Base-by-base conservation (phyloP, 2,888 invertebrate species). In the Drosophila monieri region DNA sequence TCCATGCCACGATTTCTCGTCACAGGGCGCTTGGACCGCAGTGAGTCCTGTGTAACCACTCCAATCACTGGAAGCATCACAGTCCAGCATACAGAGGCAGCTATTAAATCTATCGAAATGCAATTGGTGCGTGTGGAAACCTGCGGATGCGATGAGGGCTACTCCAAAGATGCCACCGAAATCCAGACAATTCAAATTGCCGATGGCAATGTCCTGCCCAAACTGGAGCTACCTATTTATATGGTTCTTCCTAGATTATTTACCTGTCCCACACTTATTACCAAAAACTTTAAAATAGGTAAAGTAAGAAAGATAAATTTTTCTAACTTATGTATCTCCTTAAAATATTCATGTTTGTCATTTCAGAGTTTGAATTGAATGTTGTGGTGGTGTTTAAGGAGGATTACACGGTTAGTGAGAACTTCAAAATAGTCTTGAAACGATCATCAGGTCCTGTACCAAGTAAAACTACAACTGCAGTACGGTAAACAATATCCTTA, bases 171-270 rank as follows among this genome's bases (percentile, higher is more conserved):
- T 97, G 98, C 98, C 15, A 99, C 98, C 8, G 99, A 99, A 94
- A 97, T 99, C 80, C 99, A 99, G 93, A 99, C 98, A 90, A 98
- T 99, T 90, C 99, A 99, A 93, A 95, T 99, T 71, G 98, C 97
- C 1, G 97, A 97, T 89, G 99, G 99, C 30, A 97, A 98, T 92
- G 95, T 97, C 55, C 93, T 94, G 54, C 94, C 96, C 65, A 95
- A 95, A 73, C 92, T 98, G 48, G 94, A 95, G 75, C 94, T 99
- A 88, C 98, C 98, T 30, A 96, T 99, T 89, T 95, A 97, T 92
- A 98, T 99, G 98, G 95, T 98, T 89, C 96, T 99, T 91, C 99
- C 99, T 55, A 93, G 99, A 51, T 93, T 99, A 52, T 99, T 99
- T 92, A 97, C 98, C 1, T 98, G 98, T 90, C 98, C 98, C 41